Conservation (phyloP, 2,113 vertebrate genomes). For the Corythaixoides concolor region DNA sequence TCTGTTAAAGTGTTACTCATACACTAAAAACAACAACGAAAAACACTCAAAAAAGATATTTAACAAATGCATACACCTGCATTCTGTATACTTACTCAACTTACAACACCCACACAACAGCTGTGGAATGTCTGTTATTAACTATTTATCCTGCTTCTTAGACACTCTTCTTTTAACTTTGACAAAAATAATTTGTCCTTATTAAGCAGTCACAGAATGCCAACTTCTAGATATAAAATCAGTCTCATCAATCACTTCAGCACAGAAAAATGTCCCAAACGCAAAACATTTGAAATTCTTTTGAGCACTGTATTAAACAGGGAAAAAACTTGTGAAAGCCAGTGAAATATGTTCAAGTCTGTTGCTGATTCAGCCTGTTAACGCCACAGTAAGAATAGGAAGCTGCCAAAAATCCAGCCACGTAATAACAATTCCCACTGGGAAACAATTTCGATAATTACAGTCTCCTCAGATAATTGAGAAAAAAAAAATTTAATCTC, state of each 20-base stretch:
- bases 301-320: neutral
- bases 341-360: neutral
- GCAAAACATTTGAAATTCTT: neutral
- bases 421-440: neutral
- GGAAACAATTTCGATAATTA: constrained; percentile 6
- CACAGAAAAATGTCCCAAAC: neutral
- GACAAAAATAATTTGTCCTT: constrained; percentile 33
- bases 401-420: neutral
- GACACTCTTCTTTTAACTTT: neutral
- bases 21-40: neutral
- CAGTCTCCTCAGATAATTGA: neutral
- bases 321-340: neutral
- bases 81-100: neutral
- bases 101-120: constrained; percentile 7
- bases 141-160: neutral
- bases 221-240: constrained; percentile 7
- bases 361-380: neutral
- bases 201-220: constrained; percentile 23
- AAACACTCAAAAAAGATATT: neutral
- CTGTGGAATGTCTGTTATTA: constrained; percentile 14
- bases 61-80: neutral
- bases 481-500: neutral
- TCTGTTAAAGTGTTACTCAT: neutral
- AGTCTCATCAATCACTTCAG: neutral
- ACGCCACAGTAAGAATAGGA: neutral